Evolutionary conservation across 30 jellyfish, hydroid and myxozoan genomes (phyloP), one percentile per base, ranked within the genome.

Genomic region (Aurelia sp.): DNA sequence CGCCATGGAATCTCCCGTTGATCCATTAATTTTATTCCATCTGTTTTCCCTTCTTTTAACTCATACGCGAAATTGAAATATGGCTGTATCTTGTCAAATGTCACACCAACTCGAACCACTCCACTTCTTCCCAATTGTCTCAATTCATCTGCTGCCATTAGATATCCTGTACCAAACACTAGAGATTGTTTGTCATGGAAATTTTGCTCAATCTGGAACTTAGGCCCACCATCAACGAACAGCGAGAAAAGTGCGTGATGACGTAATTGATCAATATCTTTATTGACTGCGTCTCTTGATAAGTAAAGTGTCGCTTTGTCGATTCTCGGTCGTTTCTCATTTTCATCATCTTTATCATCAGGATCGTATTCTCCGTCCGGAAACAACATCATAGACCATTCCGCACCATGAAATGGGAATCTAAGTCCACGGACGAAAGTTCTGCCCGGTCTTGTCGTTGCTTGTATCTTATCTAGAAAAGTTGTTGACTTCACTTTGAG

Each of bases 1-100:
- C 41, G 41, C 93, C 93, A 84, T 35, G 93, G 93, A 47, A 84
- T 71, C 66, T 84, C 87, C 0, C 89, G n/a, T 23, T 90, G 93
- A 53, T 89, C 93, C 3, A 13, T 37, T 33, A 87, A 62, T 19
- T 35, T 62, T 15, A 78, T 62, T 27, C 90, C 90, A 20, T 62
- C 82, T n/a, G 37, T 7, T 6, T 35, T 20, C 47, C 52, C 68
- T 21, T 58, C 85, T 35, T 52, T 59, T 62, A 87, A 40, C n/a
- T 76, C 86, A 27, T 87, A 87, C 9, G 86, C 96, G 68, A 72
- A 89, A 40, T 77, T 79, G 33, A 89, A 68, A 74, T 89, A 89
- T 15, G 97, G 97, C 4, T 22, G 77, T 23, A 75, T 70, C 16
- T 60, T 74, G 16, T 55, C n/a, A 52, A 89, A 81, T 18, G 81